A percentile compares a stretch with the other conserved stretches of the same genome.
Conservation (phyloP, 2,113 vertebrate species). For the Carettochelys insculpta region DNA sequence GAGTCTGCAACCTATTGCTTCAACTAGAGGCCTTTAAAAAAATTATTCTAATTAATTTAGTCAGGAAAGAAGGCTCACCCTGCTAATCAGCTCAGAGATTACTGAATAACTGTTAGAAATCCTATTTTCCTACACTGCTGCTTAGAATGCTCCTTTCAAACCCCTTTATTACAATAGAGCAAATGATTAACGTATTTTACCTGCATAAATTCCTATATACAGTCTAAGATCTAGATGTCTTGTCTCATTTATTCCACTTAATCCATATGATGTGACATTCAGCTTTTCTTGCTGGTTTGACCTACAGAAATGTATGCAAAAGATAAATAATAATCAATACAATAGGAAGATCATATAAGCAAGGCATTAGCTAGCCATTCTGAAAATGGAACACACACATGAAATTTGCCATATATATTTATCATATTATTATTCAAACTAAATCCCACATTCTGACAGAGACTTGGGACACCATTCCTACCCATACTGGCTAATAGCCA, state of each 20-base stretch:
- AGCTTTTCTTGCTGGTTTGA: conserved; percentile 71
- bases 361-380: not conserved
- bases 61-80: conserved; percentile 27
- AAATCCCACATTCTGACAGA: too few species aligned
- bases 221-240: conserved; percentile 82
- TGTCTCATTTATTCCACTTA: conserved; percentile 53
- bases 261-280: conserved; percentile 66
- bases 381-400: not conserved
- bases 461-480: too few species aligned
- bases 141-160: conserved; percentile 14
- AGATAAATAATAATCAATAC: conserved; percentile 6
- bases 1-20: conserved; percentile 51
- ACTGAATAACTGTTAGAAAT: conserved; percentile 44
- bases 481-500: too few species aligned
- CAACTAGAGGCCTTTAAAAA: conserved; percentile 24
- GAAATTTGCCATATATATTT: not conserved
- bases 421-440: not conserved
- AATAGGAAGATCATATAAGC: not conserved
- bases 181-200: conserved; percentile 74
- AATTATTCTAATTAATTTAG: conserved; percentile 69
- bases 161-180: not conserved
- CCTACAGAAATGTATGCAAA: conserved; percentile 67
- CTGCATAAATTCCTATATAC: conserved; percentile 92
- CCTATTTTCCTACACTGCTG: not conserved
- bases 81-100: conserved; percentile 52